These are phyloP conservation scores for Pheosia tremula DNA, from an alignment of 2,888 invertebrate genomes.

Conservation along the genomic window DNA sequence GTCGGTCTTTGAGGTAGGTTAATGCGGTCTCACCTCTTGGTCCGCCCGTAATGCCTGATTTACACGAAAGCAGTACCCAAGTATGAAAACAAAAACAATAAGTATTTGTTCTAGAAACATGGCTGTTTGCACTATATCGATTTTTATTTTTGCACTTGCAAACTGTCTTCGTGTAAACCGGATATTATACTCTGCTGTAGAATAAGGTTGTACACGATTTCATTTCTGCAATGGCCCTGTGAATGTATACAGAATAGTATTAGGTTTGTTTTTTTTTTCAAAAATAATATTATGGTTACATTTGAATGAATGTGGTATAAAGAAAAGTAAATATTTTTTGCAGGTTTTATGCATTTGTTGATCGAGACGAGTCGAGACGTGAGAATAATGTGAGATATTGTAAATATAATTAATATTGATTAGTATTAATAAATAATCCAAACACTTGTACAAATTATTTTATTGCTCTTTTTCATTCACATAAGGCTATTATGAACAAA, in stretches of 20 bases:
- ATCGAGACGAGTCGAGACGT: conserved; percentile 52
- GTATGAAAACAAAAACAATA: too few species aligned
- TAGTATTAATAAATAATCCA: conserved; percentile 73
- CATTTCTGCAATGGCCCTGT: conserved; percentile 58
- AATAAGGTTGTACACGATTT: conserved; percentile 20
- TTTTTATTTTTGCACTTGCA: too few species aligned
- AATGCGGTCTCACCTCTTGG: too few species aligned
- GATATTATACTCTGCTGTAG: too few species aligned
- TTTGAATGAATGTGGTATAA: conserved; percentile 45
- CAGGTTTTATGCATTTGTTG: conserved; percentile 70
- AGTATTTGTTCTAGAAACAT: too few species aligned
- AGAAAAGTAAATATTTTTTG: conserved; percentile 54
- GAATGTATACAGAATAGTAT: conserved; percentile 48
- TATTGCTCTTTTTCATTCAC: conserved; percentile 36
- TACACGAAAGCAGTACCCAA: too few species aligned
- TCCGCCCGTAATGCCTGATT: too few species aligned
- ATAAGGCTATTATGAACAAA: conserved; percentile 7
- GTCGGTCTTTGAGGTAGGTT: too few species aligned
- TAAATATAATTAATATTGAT: conserved; percentile 76
- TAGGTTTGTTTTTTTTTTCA: conserved; percentile 44
- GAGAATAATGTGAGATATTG: conserved; percentile 61
- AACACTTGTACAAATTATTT: conserved; percentile 48
- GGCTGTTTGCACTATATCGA: too few species aligned
- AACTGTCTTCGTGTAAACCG: too few species aligned
- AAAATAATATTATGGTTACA: conserved; percentile 32